Base-by-base conservation (phyloP, 2,888 invertebrate species). In the Dicycla oo region DNA sequence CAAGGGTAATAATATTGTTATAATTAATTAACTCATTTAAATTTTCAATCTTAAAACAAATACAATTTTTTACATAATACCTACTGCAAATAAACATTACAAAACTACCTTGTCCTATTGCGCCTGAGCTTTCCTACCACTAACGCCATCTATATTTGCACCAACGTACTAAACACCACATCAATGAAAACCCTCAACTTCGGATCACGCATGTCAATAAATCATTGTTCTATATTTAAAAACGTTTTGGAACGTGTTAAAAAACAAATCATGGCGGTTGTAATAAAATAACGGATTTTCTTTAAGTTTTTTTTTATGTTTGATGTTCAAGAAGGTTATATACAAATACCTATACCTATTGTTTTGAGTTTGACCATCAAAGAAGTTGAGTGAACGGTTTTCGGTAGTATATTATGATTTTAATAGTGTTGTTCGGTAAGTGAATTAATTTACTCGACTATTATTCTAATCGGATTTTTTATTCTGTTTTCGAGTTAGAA, bases 211-310 rank as follows among this genome's bases (percentile, higher is more conserved):
- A 57, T 57, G 76, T 78, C 58, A 62, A 82, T 80, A 84, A 81
- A 80, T 79, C 72, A 75, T 72, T 78, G 76, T 82, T 84, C 82
- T 84, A 82, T 73, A 80, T 78, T 77, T 78, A 67, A 78, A 84
- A 78, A 63, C 65, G 70, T 70, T 82, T 80, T 61, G 53, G 69
- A 78, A 71, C 70, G 75, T 70, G 69, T 75, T 66, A 73, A 71
- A 70, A 63, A 80, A 74, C 62, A 58, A 82, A 82, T 66, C 71
- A 62, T 74, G 71, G 74, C 73, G 74, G 80, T 83, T 72, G 66
- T 57, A 69, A 70, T 69, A 82, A 80, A 83, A 79, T 71, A 73
- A 78, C 70, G 66, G 69, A 70, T 80, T 77, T 82, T 72, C 43
- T 67, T 62, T 8, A 40, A 49, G 38, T 61, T 58, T 58, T 63